Base-by-base conservation (phyloP, 2,113 vertebrate species). In the Hymenochirus boettgeri region DNA sequence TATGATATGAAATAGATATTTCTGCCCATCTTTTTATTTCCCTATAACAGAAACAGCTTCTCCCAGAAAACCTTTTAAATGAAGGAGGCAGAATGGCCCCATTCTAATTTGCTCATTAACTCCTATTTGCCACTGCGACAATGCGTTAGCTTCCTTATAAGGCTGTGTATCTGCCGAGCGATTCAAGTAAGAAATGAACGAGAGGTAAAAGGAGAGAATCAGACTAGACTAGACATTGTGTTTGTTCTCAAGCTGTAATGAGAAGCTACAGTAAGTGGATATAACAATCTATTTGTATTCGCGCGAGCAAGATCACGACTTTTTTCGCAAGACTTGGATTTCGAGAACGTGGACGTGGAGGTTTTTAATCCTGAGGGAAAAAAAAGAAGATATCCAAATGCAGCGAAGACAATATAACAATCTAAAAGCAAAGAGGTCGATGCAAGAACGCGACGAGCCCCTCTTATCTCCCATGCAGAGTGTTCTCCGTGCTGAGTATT, bases 401-500 rank as follows among this genome's bases (percentile, higher is more conserved):
- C 17, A n/a, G 39, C 1, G 17, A 42, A 42, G 33, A 42, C 13
- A 18, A 42, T 39, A 56, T 19, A 25, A 51, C n/a, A 51, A 18
- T 51, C 24, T 24, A 58, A 24, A 56, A n/a, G n/a, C n/a, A n/a
- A n/a, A 37, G 23, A 26, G 35, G 55, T 19, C 27, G n/a, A 51
- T 50, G 23, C 45, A 39, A 25, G 22, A 26, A 25, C 22, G 31
- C 15, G 29, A 25, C 19, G 19, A 27, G 26, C 7, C 18, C 1
- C 55, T 42, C 64, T n/a, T 45, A 25, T 42, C 61, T 24, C 47
- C 63, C 70, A 57, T 72, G 45, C 29, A 35, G 66, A 73, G 31
- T 58, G 19, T n/a, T n/a, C 76, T 63, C 60, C 42, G 63, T 45
- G 65, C 65, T 66, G 23, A 51, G 33, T 22, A 46, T 63, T 65